These are phyloP conservation scores for Chelonus formosanus DNA, from an alignment of 2,888 invertebrate genomes.

Conservation along the genomic window DNA sequence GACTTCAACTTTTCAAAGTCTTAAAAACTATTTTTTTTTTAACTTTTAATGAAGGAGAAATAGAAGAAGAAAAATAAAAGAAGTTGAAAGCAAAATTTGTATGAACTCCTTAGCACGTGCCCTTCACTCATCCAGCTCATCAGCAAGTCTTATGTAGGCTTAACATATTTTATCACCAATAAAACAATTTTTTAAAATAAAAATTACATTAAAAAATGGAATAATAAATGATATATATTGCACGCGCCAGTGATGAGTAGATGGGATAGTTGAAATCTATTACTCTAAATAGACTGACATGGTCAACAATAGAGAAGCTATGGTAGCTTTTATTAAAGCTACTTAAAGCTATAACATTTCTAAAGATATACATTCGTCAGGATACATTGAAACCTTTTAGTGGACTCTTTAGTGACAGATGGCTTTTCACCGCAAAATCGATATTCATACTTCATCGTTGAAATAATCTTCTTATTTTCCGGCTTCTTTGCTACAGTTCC, in stretches of 20 bases:
- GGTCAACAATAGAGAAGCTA: not conserved
- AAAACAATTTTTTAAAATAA: no score
- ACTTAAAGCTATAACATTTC: not conserved
- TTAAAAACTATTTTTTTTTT: constrained; percentile 15
- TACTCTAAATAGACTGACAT: constrained; percentile 4
- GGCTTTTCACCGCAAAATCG: constrained; percentile 40
- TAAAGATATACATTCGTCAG: not conserved
- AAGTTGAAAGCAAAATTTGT: not conserved
- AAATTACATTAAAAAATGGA: no score
- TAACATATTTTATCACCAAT: no score
- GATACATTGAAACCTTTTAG: constrained; percentile 14
- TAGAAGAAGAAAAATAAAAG: not conserved
- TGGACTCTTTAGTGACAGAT: constrained; percentile 36
- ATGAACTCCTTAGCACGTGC: constrained; percentile 41
- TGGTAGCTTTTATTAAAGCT: not conserved
- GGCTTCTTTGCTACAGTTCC: constrained; percentile 17
- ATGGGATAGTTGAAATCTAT: constrained; percentile 2
- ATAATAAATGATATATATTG: not conserved
- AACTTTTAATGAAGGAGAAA: not conserved
- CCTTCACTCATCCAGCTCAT: not conserved
- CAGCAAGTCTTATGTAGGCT: no score
- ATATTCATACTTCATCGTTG: constrained; percentile 34
- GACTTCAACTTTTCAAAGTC: constrained; percentile 23
- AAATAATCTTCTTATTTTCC: constrained; percentile 34
- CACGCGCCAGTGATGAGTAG: constrained; percentile 9